Evolutionary conservation across 1,140 invertebrate genomes (phyloP).

Genomic region (Sycophila sp.): DNA sequence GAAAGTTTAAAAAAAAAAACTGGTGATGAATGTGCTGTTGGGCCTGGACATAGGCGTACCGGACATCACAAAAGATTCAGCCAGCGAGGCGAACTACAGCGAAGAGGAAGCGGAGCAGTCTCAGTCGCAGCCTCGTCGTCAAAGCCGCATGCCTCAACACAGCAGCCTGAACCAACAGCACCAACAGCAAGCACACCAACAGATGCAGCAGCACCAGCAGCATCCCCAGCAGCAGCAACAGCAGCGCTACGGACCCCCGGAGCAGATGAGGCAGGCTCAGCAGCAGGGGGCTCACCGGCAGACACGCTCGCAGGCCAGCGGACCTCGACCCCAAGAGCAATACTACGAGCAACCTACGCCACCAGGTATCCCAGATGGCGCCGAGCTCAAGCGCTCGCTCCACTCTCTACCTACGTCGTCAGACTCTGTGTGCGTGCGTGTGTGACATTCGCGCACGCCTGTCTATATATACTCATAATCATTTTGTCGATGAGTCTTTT

Average conservation of each 20-base stretch:
- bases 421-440: neutral
- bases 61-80: conserved; percentile 89
- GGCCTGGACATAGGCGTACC: conserved; percentile 68
- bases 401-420: neutral
- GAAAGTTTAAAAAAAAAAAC: too few relatives aligned
- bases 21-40: conserved; percentile 6
- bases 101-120: conserved; percentile 62
- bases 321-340: conserved; percentile 3
- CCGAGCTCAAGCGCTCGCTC: neutral
- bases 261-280: neutral
- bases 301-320: neutral
- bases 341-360: conserved; percentile 28
- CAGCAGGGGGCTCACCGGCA: neutral
- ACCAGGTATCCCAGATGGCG: conserved; percentile 18
- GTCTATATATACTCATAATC: neutral
- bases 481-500: too few relatives aligned
- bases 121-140: neutral
- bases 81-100: conserved; percentile 70
- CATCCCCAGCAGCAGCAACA: neutral
- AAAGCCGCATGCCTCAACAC: neutral
- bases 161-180: conserved; percentile 20
- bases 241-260: neutral
- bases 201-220: conserved; percentile 41
- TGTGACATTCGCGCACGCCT: too few relatives aligned
- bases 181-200: conserved; percentile 13